Conservation (phyloP, 2,797 vertebrate species). For the Chrysolophus pictus region DNA sequence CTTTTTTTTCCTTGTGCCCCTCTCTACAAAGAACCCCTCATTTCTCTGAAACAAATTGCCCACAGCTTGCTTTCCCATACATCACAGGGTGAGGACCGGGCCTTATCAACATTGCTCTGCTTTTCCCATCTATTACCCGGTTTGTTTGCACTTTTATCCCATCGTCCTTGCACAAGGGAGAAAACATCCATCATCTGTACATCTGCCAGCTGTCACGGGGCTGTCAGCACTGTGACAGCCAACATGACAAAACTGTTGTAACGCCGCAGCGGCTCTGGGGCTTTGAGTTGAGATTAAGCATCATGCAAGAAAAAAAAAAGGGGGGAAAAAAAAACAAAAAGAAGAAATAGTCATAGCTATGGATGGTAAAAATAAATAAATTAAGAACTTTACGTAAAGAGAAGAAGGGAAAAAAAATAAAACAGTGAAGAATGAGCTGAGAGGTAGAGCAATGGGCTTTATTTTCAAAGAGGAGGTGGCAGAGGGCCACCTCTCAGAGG, state of each 20-base stretch:
- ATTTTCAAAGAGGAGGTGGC: neutral
- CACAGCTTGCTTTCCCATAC: slow-evolving; percentile 88
- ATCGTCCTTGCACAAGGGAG: slow-evolving; percentile 90
- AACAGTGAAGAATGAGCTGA: neutral
- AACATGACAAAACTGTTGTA: slow-evolving; percentile 84
- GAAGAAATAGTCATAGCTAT: neutral
- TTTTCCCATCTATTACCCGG: slow-evolving; percentile 93
- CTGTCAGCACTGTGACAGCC: slow-evolving; percentile 77
- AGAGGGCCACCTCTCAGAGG: neutral
- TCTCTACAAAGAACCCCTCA: slow-evolving; percentile 79
- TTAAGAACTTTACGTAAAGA: neutral
- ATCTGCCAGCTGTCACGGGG: slow-evolving; percentile 81
- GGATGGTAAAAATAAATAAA: neutral
- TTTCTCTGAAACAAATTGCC: slow-evolving; percentile 94
- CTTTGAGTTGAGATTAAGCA: slow-evolving; percentile 72
- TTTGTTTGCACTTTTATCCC: slow-evolving; percentile 97
- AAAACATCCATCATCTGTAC: slow-evolving; percentile 92
- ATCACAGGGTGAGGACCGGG: slow-evolving; percentile 86
- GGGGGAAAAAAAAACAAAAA: neutral
- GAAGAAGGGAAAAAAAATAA: neutral
- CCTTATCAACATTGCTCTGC: slow-evolving; percentile 87
- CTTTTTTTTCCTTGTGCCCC: slow-evolving; percentile 20
- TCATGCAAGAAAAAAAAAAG: neutral
- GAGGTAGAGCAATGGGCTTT: neutral
- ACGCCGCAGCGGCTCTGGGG: slow-evolving; percentile 51